A percentile compares a stretch with the other conserved stretches of the same genome.
phyloP scores from a whole-genome alignment of 1,140 invertebrate genomes.

The Aphelenchoides besseyi region DNA sequence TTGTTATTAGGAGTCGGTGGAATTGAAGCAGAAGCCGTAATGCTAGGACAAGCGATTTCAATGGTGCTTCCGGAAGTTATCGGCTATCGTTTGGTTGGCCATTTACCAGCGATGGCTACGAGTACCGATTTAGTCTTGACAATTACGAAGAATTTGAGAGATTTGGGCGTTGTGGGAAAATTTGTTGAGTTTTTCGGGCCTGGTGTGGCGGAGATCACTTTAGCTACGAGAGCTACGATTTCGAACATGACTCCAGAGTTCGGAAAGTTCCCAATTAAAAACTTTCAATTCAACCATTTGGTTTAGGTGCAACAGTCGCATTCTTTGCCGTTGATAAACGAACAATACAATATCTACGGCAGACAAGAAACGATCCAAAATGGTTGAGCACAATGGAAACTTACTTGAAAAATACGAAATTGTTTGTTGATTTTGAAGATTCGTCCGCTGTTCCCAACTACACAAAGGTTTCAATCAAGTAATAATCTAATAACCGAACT shows the following conservation, averaged over 20 bases:
- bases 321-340: constrained; percentile 89
- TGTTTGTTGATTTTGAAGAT: constrained; percentile 81
- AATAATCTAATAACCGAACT: too few species aligned
- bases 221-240: constrained; percentile 79
- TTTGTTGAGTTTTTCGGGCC: constrained; percentile 98
- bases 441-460: constrained; percentile 78
- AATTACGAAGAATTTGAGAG: constrained; percentile 83
- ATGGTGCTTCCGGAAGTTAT: constrained; percentile 94
- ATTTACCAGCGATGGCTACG: constrained; percentile 78
- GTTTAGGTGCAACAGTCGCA: constrained; percentile 89
- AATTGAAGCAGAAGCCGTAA: constrained; percentile 70
- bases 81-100: constrained; percentile 83
- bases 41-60: constrained; percentile 86
- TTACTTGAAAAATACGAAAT: constrained; percentile 76
- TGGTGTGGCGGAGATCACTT: constrained; percentile 80
- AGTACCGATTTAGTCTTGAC: constrained; percentile 95
- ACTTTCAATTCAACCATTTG: constrained; percentile 75
- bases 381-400: constrained; percentile 79
- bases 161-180: constrained; percentile 91
- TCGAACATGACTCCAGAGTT: constrained; percentile 90
- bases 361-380: constrained; percentile 74
- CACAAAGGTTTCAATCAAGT: constrained; percentile 67
- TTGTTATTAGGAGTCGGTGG: constrained; percentile 67
- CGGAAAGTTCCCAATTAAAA: too few species aligned
- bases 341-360: constrained; percentile 68